A percentile compares a stretch with the other conserved stretches of the same genome.
These are phyloP conservation scores for Tribolium madens DNA, from an alignment of 1,140 invertebrate species.

Conservation along the genomic window DNA sequence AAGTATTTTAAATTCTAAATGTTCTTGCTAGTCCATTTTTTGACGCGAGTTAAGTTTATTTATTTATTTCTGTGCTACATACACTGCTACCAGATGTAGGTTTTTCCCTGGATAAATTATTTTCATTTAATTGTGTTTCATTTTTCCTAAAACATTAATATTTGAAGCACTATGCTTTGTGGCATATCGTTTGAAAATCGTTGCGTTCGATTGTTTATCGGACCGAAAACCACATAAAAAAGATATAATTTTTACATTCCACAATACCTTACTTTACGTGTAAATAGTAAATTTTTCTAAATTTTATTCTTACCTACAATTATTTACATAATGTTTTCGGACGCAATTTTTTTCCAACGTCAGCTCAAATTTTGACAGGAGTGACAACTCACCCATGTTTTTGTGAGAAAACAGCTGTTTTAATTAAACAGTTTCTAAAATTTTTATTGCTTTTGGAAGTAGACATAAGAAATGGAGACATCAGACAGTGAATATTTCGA, in stretches of 20 bases:
- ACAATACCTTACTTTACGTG: too few species aligned
- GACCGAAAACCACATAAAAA: too few species aligned
- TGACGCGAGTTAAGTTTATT: background rate
- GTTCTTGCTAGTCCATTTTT: background rate
- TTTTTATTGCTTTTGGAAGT: background rate
- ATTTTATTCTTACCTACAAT: too few species aligned
- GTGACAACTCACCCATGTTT: slow-evolving; percentile 26
- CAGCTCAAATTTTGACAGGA: background rate
- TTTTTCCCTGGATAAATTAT: background rate
- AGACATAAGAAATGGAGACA: slow-evolving; percentile 70
- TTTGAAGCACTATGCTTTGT: too few species aligned
- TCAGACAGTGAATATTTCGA: slow-evolving; percentile 79
- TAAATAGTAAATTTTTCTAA: too few species aligned
- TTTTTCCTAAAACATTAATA: background rate
- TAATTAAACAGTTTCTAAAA: background rate
- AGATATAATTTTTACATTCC: too few species aligned
- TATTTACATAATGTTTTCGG: too few species aligned
- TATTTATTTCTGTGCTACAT: background rate
- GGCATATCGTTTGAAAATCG: too few species aligned
- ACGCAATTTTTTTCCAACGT: background rate
- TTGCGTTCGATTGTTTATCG: too few species aligned
- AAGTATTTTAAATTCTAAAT: slow-evolving; percentile 19
- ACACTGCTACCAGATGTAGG: background rate
- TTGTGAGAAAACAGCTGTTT: slow-evolving; percentile 1
- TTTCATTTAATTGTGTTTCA: background rate